Evolutionary conservation across 2,888 invertebrate genomes (phyloP).

Genomic region (Heliconius sara): DNA sequence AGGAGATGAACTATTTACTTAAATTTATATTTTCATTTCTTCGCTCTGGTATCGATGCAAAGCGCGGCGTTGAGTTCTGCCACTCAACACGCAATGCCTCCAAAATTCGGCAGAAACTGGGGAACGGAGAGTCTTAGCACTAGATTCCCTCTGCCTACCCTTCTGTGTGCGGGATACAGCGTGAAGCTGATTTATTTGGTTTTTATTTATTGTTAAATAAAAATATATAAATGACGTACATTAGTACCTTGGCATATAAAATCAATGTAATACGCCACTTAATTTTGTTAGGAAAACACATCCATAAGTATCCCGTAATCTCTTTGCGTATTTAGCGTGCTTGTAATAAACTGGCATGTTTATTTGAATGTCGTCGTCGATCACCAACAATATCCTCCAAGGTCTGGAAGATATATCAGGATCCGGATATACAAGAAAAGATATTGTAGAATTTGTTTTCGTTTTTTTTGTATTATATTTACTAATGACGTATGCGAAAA

Average conservation of each 20-base stretch:
- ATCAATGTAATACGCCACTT: slow-evolving; percentile 27
- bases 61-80: too few species aligned
- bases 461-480: background rate
- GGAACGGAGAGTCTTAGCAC: too few species aligned
- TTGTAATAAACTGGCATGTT: slow-evolving; percentile 49
- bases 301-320: slow-evolving; percentile 37
- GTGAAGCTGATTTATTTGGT: too few species aligned
- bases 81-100: too few species aligned
- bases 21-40: too few species aligned
- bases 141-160: too few species aligned
- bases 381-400: slow-evolving; percentile 22
- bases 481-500: background rate
- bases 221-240: slow-evolving; percentile 3
- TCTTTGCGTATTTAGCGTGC: slow-evolving; percentile 36
- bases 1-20: too few species aligned
- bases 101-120: too few species aligned
- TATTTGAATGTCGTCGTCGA: slow-evolving; percentile 47
- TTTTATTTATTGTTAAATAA: background rate
- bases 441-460: background rate
- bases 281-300: slow-evolving; percentile 36
- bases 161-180: too few species aligned
- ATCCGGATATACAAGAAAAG: slow-evolving; percentile 14
- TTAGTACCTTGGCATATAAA: slow-evolving; percentile 18
- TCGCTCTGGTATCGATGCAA: too few species aligned
- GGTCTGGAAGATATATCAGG: slow-evolving; percentile 17